Evolutionary conservation across 2,113 vertebrate genomes (phyloP), one percentile per base, ranked within the genome.

Genomic region (Oreochromis niloticus): DNA sequence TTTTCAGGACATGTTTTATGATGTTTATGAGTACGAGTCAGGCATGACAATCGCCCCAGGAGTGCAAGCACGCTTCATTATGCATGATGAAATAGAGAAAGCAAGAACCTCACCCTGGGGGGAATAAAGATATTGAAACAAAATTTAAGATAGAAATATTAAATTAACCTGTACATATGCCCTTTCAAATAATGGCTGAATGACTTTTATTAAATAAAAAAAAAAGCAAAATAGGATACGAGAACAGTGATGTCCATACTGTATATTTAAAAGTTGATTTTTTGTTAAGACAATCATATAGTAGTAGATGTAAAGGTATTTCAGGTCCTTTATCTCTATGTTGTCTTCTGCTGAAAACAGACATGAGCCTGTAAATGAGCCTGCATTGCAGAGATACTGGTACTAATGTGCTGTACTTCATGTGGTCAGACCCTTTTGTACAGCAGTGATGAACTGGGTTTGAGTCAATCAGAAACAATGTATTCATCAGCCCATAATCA

Each of bases 21-120:
- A 86, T 19, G 63, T 86, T 4, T 91, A 83, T 8, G 93, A 92
- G 56, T 94, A 91, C 24, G n/a, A 82, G 41, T 95, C 93, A 3
- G 36, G 88, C 63, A 52, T 91, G 87, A 5, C 50, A 4, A 85
- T 94, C 3, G 68, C 91, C 22, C 85, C 84, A 41, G 92, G 92
- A 55, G 88, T 94, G 41, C 92, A 94, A 73, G 91, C 87, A 55
- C 81, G 94, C 81, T 92, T 95, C 57, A 91, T 95, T 17, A 7
- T 87, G 7, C 39, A 9, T 4, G 4, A 30, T 12, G 4, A 52
- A 3, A 16, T 4, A 2, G 93, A 36, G 24, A 39, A 39, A 82
- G 89, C 88, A 19, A 4, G 78, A 48, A 91, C 93, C 13, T 32
- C 81, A 48, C 24, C 36, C 81, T 94, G 92, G 92, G 17, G 3